Conservation (phyloP, 2,797 vertebrate genomes). For the Setipinna tenuifilis region DNA sequence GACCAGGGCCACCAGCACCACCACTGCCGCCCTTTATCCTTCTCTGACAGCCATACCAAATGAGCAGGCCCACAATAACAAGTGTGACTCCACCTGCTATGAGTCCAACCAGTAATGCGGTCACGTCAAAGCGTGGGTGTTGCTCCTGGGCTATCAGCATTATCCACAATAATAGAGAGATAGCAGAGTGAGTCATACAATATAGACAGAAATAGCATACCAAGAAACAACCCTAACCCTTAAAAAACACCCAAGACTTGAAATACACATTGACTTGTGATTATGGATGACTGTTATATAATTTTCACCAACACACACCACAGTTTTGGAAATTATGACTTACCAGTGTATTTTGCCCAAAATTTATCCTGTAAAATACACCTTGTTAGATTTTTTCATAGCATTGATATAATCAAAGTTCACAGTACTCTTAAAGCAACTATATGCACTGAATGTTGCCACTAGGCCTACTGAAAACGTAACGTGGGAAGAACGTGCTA, state of each 20-base stretch:
- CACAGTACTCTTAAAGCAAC: too few relatives aligned
- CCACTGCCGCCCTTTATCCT: constrained; percentile 69
- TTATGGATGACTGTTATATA: neutral
- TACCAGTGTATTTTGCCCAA: constrained; percentile 86
- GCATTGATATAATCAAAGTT: constrained; percentile 27
- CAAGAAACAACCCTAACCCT: neutral
- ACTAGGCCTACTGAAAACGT: neutral
- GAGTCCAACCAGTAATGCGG: constrained; percentile 86
- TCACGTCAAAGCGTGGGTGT: constrained; percentile 78
- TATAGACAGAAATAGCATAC: neutral
- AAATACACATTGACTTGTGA: neutral
- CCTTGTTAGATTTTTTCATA: neutral
- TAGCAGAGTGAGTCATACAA: constrained; percentile 11
- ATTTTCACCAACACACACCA: neutral
- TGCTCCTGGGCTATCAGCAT: constrained; percentile 62
- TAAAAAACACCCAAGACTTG: neutral
- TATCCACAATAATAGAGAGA: constrained; percentile 18
- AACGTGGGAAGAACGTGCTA: neutral
- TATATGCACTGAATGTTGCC: too few relatives aligned
- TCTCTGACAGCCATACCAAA: constrained; percentile 85
- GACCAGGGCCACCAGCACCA: constrained; percentile 51
- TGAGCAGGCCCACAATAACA: constrained; percentile 76
- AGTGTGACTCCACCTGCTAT: constrained; percentile 81
- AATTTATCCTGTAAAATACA: constrained; percentile 77
- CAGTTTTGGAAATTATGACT: constrained; percentile 35